phyloP scores from a whole-genome alignment of 2,888 invertebrate genomes.

The Lampropteryx suffumata region DNA sequence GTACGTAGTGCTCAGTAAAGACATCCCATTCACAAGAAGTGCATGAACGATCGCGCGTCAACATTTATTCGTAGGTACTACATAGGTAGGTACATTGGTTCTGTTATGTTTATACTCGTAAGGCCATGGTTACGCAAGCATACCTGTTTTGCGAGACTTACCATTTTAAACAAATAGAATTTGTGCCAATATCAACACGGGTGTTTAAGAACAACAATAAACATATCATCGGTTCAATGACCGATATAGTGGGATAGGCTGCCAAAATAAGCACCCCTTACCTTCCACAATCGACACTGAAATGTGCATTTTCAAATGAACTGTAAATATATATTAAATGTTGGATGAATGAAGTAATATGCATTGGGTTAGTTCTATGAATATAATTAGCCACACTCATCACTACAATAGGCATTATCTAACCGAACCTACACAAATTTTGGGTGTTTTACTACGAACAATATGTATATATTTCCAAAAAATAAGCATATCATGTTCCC shows the following conservation, averaged over 20 bases:
- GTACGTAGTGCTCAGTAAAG: not conserved
- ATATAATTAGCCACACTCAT: not conserved
- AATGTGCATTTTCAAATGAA: constrained; percentile 36
- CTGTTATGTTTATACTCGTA: constrained; percentile 40
- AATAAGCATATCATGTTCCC: no score
- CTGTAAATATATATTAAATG: constrained; percentile 31
- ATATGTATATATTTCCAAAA: no score
- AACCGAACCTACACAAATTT: no score
- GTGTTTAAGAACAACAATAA: constrained; percentile 76
- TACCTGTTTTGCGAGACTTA: constrained; percentile 68
- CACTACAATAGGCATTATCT: not conserved
- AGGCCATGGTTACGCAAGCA: constrained; percentile 59
- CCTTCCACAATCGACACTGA: constrained; percentile 55
- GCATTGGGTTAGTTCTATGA: constrained; percentile 8
- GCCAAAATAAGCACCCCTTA: constrained; percentile 77
- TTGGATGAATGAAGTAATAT: constrained; percentile 8
- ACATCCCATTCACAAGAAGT: constrained; percentile 3
- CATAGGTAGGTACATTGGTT: no score
- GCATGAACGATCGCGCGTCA: constrained; percentile 1
- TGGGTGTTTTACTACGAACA: no score
- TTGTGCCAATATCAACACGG: constrained; percentile 76
- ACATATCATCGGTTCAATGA: constrained; percentile 65
- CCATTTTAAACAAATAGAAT: constrained; percentile 75
- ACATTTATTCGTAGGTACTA: no score
- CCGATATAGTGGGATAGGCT: constrained; percentile 60